These are phyloP conservation scores for Osmerus mordax DNA, from an alignment of 2,113 vertebrate genomes.

Conservation along the genomic window DNA sequence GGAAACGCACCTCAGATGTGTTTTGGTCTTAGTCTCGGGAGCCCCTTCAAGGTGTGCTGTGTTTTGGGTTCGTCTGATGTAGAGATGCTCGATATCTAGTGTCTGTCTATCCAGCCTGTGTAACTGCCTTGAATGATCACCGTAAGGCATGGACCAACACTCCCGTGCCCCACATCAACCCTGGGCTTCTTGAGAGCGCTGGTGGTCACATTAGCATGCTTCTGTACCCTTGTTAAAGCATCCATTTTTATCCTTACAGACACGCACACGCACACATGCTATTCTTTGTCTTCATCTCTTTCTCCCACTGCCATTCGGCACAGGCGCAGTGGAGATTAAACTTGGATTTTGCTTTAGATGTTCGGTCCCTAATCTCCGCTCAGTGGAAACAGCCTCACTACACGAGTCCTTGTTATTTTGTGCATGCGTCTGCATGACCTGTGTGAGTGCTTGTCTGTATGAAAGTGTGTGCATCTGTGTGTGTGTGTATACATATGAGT, in stretches of 20 bases:
- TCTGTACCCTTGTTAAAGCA: neutral
- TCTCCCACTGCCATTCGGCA: neutral
- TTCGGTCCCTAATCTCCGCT: neutral
- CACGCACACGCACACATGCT: neutral
- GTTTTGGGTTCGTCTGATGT: too few relatives aligned
- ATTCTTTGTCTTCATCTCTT: neutral
- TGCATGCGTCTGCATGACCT: conserved; percentile 5
- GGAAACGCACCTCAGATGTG: too few relatives aligned
- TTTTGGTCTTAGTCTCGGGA: too few relatives aligned
- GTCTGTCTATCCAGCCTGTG: too few relatives aligned
- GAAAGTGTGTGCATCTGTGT: conserved; percentile 1
- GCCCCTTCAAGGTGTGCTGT: too few relatives aligned
- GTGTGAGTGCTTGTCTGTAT: conserved; percentile 15
- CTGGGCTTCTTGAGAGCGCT: neutral
- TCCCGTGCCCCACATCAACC: neutral
- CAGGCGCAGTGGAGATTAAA: too few relatives aligned
- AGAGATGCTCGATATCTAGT: too few relatives aligned
- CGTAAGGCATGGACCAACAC: neutral
- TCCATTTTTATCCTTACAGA: neutral
- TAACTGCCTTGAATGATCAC: neutral
- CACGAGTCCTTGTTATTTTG: too few relatives aligned
- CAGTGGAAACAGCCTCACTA: too few relatives aligned
- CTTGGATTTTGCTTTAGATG: neutral
- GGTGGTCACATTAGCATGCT: neutral
- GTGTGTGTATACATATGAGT: neutral